Base-by-base conservation (phyloP, 2,888 invertebrate genomes). In the Chromoteleia sp. region DNA sequence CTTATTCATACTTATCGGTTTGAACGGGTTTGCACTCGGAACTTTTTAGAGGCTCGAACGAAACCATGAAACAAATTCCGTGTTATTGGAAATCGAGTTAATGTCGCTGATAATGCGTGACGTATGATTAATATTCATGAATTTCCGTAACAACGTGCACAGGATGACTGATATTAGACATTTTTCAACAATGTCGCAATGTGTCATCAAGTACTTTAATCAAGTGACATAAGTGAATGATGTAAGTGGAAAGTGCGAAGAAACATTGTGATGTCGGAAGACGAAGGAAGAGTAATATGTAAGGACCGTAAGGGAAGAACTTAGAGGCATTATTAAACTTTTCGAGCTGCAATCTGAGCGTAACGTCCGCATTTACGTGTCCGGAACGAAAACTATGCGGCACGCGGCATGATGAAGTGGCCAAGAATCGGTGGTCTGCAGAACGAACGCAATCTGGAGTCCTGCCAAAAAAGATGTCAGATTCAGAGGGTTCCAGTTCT, bases 351-450 rank as follows among this genome's bases (percentile, higher is more conserved):
- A 85, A 85, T 85, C 82, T 84, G 82, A 80, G 83, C 83, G 87
- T 83, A 85, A 86, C 85, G 84, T 80, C 75, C 83, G 81, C 85
- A 87, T 86, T 86, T 86, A 86, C 86, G 88, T 84, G 86, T 84
- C 83, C 84, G 82, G 85, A 86, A 86, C 87, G 87, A 89, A 88
- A 90, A 87, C 87, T 89, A 90, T 90, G 89, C 87, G 86, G 88
- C 85, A 87, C 85, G 82, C 81, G 84, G 83, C 84, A 86, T 87
- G 88, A 90, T 89, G 90, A 89, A 83, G 87, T 86, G 88, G 87
- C 88, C 84, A 88, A 89, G 87, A 89, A 88, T 88, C 87, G 87
- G 87, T 87, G 89, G 88, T 86, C 86, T 84, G 84, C 83, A 84
- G 73, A 86, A 82, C 78, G 84, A 85, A 85, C 85, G 85, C 85